These are phyloP conservation scores for Unio delphinus DNA, from an alignment of 2,888 invertebrate species.

Conservation along the genomic window DNA sequence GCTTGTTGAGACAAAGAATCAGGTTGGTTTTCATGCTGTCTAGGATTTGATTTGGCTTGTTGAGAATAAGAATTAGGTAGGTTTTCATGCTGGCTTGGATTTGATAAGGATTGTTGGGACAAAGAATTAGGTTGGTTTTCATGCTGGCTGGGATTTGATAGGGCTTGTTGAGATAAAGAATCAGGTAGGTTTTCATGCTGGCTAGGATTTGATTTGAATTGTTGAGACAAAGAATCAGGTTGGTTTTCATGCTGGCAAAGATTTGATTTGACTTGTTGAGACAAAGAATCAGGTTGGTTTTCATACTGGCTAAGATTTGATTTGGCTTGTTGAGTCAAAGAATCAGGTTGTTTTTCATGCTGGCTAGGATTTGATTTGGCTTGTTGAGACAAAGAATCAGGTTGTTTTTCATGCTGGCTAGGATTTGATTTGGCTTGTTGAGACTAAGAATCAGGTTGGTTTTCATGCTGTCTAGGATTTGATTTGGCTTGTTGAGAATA, in stretches of 20 bases:
- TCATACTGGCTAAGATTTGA: neutral
- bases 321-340: neutral
- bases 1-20: neutral
- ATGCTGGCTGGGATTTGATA: neutral
- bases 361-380: neutral
- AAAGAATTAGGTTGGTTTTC: no score
- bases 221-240: neutral
- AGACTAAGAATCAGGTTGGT: neutral
- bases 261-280: constrained; percentile 2
- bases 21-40: no score
- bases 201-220: constrained; percentile 1
- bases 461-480: neutral
- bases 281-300: no score
- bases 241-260: neutral
- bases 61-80: neutral
- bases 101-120: neutral
- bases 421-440: constrained; percentile 2
- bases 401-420: no score
- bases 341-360: no score
- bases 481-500: neutral
- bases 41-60: constrained; percentile 3
- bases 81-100: neutral
- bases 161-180: neutral
- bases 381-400: neutral
- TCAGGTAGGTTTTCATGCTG: no score